Conservation (phyloP, 92 coral and sea anemone species). For the Heliopora coerulea region DNA sequence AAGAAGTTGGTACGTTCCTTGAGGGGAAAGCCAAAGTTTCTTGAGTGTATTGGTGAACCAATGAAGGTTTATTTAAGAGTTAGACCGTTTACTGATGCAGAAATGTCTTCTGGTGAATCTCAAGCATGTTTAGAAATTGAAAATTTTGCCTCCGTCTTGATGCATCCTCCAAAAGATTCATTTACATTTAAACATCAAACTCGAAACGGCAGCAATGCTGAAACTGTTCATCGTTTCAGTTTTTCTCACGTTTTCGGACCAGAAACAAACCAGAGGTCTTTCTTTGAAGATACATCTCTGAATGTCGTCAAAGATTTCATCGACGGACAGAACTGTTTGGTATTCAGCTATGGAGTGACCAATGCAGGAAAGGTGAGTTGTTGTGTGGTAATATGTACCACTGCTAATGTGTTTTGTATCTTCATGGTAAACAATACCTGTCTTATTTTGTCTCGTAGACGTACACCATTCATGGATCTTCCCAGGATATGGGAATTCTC, state of each 20-base stretch:
- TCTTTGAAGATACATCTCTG: constrained; percentile 77
- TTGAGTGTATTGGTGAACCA: constrained; percentile 37
- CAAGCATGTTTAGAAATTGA: constrained; percentile 77
- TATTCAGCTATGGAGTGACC: constrained; percentile 90
- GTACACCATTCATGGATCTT: constrained; percentile 88
- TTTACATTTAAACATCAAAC: constrained; percentile 2
- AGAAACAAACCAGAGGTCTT: constrained; percentile 67
- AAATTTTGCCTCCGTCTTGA: constrained; percentile 52
- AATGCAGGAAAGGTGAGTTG: constrained; percentile 88
- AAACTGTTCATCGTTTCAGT: constrained; percentile 81
- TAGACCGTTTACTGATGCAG: constrained; percentile 76
- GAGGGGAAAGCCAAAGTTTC: constrained; percentile 1
- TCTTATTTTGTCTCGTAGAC: constrained; percentile 52
- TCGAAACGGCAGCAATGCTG: constrained; percentile 57
- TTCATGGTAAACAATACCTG: background rate
- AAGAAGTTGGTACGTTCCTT: constrained; percentile 4
- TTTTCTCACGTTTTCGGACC: constrained; percentile 82
- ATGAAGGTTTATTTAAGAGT: constrained; percentile 84
- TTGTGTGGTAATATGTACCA: no score
- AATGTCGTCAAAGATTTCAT: constrained; percentile 80
- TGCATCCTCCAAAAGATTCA: constrained; percentile 68
- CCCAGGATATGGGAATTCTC: constrained; percentile 77
- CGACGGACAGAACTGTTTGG: constrained; percentile 91
- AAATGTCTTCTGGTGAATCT: constrained; percentile 56
- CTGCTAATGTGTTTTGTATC: no score